These are phyloP conservation scores for Mormyrus hasselquistii DNA, from an alignment of 2,797 vertebrate species.

Conservation along the genomic window DNA sequence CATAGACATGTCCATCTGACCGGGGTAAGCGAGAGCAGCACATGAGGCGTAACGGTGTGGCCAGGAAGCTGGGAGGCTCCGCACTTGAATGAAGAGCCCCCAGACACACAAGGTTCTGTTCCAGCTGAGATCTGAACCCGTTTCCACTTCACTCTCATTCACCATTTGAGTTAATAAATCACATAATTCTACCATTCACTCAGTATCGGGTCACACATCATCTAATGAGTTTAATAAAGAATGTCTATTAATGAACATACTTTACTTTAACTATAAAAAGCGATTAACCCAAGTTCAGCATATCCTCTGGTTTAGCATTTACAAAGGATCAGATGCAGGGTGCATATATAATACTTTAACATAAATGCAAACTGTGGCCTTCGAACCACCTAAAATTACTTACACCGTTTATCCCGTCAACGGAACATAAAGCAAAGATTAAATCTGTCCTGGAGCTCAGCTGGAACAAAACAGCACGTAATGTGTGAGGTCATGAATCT, in stretches of 20 bases:
- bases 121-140: not conserved
- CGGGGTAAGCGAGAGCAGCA: not conserved
- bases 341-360: not conserved
- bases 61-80: too few species aligned
- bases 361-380: not conserved
- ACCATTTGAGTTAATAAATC: too few species aligned
- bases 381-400: not conserved
- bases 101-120: not conserved
- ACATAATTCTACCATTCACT: too few species aligned
- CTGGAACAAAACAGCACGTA: not conserved
- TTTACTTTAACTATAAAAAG: not conserved
- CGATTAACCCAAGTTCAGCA: not conserved
- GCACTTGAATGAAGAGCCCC: too few species aligned
- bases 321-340: not conserved
- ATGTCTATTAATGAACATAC: not conserved
- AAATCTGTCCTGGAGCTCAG: not conserved
- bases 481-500: not conserved
- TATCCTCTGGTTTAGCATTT: not conserved
- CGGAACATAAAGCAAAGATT: not conserved
- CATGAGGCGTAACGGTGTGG: too few species aligned
- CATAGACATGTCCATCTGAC: too few species aligned
- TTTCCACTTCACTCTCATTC: too few species aligned
- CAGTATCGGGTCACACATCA: not conserved
- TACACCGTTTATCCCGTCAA: not conserved
- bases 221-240: not conserved